Percentiles rank a stretch among this genome's conserved stretches.
These are phyloP conservation scores for Catagonus wagneri DNA, from an alignment of 2,113 vertebrate species.

Conservation along the genomic window DNA sequence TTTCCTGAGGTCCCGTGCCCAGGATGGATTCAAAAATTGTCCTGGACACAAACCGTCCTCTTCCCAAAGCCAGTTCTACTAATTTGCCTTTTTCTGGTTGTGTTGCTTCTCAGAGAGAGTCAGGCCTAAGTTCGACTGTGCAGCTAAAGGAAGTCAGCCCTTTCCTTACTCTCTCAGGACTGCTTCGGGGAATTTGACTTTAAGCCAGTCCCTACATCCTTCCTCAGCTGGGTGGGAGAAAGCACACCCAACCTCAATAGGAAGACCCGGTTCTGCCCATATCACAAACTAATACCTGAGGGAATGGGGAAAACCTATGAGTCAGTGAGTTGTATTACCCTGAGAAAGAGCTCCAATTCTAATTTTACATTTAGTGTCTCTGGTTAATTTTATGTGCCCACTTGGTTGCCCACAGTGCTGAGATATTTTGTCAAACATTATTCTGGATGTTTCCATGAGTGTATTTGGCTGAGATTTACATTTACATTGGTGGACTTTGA, in stretches of 20 bases:
- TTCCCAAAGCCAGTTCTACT: background rate
- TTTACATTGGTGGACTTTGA: background rate
- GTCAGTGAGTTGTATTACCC: background rate
- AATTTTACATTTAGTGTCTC: background rate
- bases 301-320: too few species aligned
- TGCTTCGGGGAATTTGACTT: background rate
- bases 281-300: background rate
- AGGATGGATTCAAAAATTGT: background rate
- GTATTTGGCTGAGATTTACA: background rate
- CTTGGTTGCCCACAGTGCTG: background rate
- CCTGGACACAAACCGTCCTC: background rate
- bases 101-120: background rate
- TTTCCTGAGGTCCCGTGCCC: background rate
- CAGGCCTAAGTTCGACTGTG: background rate
- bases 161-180: background rate
- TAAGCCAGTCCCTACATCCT: background rate
- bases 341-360: background rate
- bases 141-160: too few species aligned
- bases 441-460: background rate
- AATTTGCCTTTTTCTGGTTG: background rate
- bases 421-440: background rate
- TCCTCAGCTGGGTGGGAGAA: background rate
- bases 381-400: background rate
- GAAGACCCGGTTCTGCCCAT: background rate
- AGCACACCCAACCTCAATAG: background rate